Percentiles rank a stretch among this genome's conserved stretches.
Conservation (phyloP, 2,797 vertebrate species). For the Pterois miles region DNA sequence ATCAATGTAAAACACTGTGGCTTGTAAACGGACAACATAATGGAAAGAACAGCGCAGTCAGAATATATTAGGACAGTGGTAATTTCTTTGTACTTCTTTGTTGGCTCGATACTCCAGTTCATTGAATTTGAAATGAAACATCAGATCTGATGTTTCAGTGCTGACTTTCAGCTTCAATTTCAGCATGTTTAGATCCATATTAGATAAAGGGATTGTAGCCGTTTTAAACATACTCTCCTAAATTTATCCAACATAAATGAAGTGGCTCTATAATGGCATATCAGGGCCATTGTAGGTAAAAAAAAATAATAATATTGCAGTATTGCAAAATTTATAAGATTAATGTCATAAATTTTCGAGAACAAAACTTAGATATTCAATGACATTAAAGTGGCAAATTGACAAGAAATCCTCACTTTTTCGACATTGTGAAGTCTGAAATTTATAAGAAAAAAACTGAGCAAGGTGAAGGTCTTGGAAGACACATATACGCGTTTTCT, state of each 20-base stretch:
- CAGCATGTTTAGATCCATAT: not conserved
- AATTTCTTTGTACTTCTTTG: not conserved
- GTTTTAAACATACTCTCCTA: not conserved
- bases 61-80: slow-evolving; percentile 8
- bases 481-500: too few species aligned
- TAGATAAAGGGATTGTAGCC: not conserved
- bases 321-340: too few species aligned
- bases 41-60: not conserved
- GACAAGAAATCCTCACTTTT: too few species aligned
- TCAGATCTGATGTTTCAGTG: not conserved
- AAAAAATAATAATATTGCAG: too few species aligned
- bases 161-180: not conserved
- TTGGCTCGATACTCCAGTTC: not conserved
- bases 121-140: slow-evolving; percentile 5
- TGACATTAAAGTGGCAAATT: too few species aligned
- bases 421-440: too few species aligned
- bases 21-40: slow-evolving; percentile 8
- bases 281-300: too few species aligned
- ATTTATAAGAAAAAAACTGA: too few species aligned
- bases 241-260: not conserved
- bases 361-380: too few species aligned
- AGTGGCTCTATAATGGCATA: too few species aligned
- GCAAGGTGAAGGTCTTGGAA: too few species aligned
- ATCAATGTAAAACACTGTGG: slow-evolving; percentile 29
- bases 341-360: too few species aligned